Conservation (phyloP, 2,888 invertebrate genomes). For the Drosophila emarginata region DNA sequence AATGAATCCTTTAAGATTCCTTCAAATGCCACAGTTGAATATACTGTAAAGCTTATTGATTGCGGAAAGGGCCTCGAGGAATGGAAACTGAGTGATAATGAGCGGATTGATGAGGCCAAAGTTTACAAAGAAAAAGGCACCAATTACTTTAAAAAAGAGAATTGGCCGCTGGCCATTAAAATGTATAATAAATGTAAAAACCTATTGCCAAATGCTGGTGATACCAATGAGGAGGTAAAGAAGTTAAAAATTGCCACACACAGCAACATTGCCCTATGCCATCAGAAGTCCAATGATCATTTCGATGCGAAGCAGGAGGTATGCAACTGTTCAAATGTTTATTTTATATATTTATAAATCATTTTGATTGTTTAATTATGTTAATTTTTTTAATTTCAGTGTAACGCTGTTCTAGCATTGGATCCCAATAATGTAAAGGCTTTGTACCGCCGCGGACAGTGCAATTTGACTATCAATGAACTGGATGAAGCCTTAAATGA, state of each 20-base stretch:
- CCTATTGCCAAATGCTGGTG: conserved; percentile 78
- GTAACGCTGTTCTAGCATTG: conserved; percentile 89
- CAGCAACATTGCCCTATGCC: conserved; percentile 92
- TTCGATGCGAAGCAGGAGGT: conserved; percentile 88
- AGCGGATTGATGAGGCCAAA: conserved; percentile 92
- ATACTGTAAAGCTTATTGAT: conserved; percentile 90
- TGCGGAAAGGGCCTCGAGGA: conserved; percentile 93
- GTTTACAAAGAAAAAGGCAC: conserved; percentile 96
- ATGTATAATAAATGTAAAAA: conserved; percentile 90
- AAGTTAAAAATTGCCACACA: conserved; percentile 87
- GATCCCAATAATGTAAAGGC: conserved; percentile 93
- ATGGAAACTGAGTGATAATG: conserved; percentile 91
- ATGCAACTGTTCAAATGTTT: conserved; percentile 13
- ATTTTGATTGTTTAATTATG: neutral
- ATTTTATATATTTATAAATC: no score
- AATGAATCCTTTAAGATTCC: conserved; percentile 89
- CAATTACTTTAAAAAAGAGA: conserved; percentile 91
- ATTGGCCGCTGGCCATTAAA: conserved; percentile 90
- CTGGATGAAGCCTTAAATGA: conserved; percentile 89
- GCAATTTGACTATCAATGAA: conserved; percentile 89
- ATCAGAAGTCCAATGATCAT: conserved; percentile 87
- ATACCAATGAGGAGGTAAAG: conserved; percentile 82
- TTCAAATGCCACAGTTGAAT: conserved; percentile 89
- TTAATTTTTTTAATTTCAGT: conserved; percentile 58
- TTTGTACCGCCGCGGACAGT: conserved; percentile 93